A percentile compares a stretch with the other conserved stretches of the same genome.
Conservation (phyloP, 2,888 invertebrate genomes). For the Dusona sp. region DNA sequence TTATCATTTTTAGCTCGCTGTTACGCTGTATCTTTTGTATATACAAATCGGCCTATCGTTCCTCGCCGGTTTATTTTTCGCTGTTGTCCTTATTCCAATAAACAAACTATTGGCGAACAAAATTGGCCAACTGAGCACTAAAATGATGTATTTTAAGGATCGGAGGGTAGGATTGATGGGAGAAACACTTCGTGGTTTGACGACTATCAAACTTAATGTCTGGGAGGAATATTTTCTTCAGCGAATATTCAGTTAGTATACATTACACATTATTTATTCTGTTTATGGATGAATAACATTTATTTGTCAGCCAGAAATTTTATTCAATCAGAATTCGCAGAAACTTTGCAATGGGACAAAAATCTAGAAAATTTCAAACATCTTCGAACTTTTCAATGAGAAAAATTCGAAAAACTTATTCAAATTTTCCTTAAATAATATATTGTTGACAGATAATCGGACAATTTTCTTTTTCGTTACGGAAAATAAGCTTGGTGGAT, state of each 20-base stretch:
- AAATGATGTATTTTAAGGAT: slow-evolving; percentile 97
- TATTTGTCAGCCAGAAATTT: background rate
- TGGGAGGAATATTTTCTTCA: slow-evolving; percentile 96
- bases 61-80: slow-evolving; percentile 95
- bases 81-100: slow-evolving; percentile 95
- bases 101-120: slow-evolving; percentile 95
- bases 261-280: background rate
- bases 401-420: no score
- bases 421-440: no score
- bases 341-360: background rate
- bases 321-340: background rate
- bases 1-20: slow-evolving; percentile 88
- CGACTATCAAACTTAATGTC: slow-evolving; percentile 95
- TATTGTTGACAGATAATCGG: no score
- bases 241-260: slow-evolving; percentile 88
- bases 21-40: slow-evolving; percentile 93
- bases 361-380: no score
- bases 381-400: no score
- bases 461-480: no score
- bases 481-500: no score
- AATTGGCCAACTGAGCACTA: slow-evolving; percentile 93
- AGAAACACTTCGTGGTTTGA: slow-evolving; percentile 94
- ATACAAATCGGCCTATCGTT: slow-evolving; percentile 96
- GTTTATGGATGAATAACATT: background rate
- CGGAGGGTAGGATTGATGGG: slow-evolving; percentile 93